These are phyloP conservation scores for Tetragonisca angustula DNA, from an alignment of 2,888 invertebrate species.

Conservation along the genomic window DNA sequence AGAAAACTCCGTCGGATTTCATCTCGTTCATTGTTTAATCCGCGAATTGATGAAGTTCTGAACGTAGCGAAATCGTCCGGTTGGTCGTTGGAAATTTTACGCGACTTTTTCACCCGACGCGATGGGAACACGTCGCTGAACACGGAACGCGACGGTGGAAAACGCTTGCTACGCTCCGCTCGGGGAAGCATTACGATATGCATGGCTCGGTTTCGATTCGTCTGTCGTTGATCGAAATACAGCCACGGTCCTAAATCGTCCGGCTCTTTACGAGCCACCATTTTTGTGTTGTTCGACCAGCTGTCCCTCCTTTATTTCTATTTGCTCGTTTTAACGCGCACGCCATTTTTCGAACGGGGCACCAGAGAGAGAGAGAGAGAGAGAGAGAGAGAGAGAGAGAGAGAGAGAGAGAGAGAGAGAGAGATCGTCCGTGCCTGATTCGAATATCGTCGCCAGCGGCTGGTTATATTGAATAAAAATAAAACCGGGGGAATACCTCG, in stretches of 20 bases:
- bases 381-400: no score
- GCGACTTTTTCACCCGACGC: slow-evolving; percentile 30
- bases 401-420: no score
- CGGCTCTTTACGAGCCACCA: slow-evolving; percentile 36
- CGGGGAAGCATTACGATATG: slow-evolving; percentile 46
- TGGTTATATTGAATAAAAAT: slow-evolving; percentile 58
- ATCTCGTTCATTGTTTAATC: slow-evolving; percentile 34
- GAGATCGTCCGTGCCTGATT: slow-evolving; percentile 49
- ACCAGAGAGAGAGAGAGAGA: not conserved
- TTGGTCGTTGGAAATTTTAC: slow-evolving; percentile 30
- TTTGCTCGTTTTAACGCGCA: slow-evolving; percentile 35
- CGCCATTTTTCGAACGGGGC: slow-evolving; percentile 21
- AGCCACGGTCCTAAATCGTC: slow-evolving; percentile 29
- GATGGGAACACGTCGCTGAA: slow-evolving; percentile 17
- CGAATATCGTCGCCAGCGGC: slow-evolving; percentile 41
- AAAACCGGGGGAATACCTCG: slow-evolving; percentile 23
- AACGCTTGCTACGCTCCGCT: slow-evolving; percentile 12
- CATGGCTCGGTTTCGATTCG: slow-evolving; percentile 38
- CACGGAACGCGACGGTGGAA: not conserved
- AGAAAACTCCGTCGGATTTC: slow-evolving; percentile 16
- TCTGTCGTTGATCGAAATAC: slow-evolving; percentile 39
- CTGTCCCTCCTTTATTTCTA: slow-evolving; percentile 41
- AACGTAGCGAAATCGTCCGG: slow-evolving; percentile 12
- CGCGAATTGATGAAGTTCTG: slow-evolving; percentile 33
- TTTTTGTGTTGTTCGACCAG: slow-evolving; percentile 16